Conservation (phyloP, 92 coral and sea anemone species). For the Siderastrea radians region DNA sequence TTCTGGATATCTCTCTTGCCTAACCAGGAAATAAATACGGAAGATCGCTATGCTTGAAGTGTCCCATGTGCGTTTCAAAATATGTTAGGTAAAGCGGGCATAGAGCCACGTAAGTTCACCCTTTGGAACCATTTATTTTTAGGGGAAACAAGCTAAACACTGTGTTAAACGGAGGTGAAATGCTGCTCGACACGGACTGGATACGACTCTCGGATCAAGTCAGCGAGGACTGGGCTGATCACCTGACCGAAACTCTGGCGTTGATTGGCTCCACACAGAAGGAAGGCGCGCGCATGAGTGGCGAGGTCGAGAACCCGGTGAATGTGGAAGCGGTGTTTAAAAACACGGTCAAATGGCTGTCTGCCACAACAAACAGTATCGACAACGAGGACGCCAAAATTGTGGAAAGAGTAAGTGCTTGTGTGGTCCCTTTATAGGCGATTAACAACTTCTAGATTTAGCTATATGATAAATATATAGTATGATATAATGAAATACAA, state of each 20-base stretch:
- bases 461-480: too few relatives aligned
- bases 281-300: conserved; percentile 84
- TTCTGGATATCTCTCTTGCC: too few relatives aligned
- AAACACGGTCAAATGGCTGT: conserved; percentile 85
- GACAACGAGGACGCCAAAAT: conserved; percentile 96
- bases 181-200: conserved; percentile 93
- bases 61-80: too few relatives aligned
- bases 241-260: conserved; percentile 69
- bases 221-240: conserved; percentile 89
- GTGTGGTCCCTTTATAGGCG: too few relatives aligned
- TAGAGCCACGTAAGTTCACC: neutral
- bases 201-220: conserved; percentile 87
- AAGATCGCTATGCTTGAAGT: neutral
- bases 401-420: conserved; percentile 84
- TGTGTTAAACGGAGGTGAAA: conserved; percentile 85
- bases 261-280: conserved; percentile 91
- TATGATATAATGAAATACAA: too few relatives aligned
- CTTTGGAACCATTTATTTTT: neutral
- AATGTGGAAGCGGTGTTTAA: conserved; percentile 83
- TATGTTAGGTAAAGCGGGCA: neutral
- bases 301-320: conserved; percentile 76
- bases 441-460: too few relatives aligned
- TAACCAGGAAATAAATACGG: too few relatives aligned
- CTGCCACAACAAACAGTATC: conserved; percentile 87
- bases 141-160: conserved; percentile 94